Conservation (phyloP, 2,113 vertebrate species). For the Polypterus senegalus region DNA sequence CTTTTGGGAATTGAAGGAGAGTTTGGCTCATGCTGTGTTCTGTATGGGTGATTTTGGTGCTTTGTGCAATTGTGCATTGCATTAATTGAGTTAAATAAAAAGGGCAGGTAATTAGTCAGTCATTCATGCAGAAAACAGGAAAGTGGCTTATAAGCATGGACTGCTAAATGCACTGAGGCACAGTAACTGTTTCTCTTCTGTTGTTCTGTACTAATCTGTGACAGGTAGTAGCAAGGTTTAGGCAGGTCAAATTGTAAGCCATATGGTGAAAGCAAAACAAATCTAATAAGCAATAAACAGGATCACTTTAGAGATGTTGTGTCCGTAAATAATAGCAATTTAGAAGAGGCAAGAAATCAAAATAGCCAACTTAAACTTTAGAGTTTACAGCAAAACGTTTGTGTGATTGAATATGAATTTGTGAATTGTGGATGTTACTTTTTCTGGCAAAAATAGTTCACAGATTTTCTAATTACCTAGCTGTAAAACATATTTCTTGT, state of each 20-base stretch:
- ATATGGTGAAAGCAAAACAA: conserved; percentile 43
- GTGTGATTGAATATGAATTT: background rate
- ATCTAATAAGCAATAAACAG: conserved; percentile 36
- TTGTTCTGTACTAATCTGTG: conserved; percentile 36
- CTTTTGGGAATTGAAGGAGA: conserved; percentile 52
- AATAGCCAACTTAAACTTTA: conserved; percentile 23
- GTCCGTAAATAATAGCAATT: conserved; percentile 27
- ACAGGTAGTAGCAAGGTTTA: conserved; percentile 49
- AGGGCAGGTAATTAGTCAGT: conserved; percentile 66
- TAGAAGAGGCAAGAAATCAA: conserved; percentile 29
- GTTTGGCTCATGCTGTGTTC: conserved; percentile 51
- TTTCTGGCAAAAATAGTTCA: too few species aligned
- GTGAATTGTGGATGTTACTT: too few species aligned
- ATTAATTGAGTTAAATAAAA: conserved; percentile 59
- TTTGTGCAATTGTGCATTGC: conserved; percentile 53
- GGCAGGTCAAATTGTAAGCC: conserved; percentile 39
- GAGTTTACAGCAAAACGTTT: conserved; percentile 21
- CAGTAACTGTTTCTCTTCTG: conserved; percentile 25
- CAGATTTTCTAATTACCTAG: too few species aligned
- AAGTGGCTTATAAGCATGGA: conserved; percentile 48
- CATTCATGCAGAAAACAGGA: conserved; percentile 62
- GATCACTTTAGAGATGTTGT: conserved; percentile 19
- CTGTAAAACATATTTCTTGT: too few species aligned
- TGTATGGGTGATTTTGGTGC: conserved; percentile 54
- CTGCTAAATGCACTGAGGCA: conserved; percentile 56